Conservation (phyloP, 2,113 vertebrate genomes). For the Cricetomys ansorgei region DNA sequence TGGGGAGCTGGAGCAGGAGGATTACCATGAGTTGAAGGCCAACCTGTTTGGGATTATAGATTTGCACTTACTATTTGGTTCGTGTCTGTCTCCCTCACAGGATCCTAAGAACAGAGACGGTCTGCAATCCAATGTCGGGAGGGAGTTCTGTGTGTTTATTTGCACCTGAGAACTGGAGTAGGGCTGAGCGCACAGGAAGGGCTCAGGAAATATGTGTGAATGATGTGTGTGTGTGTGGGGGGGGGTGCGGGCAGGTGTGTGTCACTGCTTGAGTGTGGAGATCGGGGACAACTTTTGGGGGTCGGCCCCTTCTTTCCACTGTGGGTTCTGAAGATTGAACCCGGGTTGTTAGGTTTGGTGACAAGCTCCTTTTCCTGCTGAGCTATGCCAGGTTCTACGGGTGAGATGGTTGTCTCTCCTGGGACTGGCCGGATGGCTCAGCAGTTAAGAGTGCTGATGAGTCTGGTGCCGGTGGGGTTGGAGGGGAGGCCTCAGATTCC, state of each 20-base stretch:
- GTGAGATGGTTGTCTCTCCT: background rate
- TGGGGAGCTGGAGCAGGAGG: background rate
- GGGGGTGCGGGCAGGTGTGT: background rate
- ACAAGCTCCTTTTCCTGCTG: background rate
- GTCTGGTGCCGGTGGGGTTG: too few species aligned
- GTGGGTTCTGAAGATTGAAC: background rate
- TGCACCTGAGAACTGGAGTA: fast-evolving
- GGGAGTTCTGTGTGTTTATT: constrained; percentile 7
- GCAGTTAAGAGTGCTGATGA: background rate
- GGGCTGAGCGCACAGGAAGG: background rate
- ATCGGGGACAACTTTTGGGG: background rate
- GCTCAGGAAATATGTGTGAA: background rate
- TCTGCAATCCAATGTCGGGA: background rate
- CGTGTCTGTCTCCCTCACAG: background rate
- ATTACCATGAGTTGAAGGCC: background rate
- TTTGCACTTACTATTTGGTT: background rate
- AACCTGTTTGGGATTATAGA: background rate
- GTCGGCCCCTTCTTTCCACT: background rate
- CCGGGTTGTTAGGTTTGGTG: background rate
- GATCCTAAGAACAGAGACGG: background rate
- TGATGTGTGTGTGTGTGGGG: background rate
- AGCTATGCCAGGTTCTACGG: background rate
- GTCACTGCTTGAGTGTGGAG: background rate
- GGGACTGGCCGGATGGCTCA: background rate
- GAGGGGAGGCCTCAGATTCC: background rate